Percentiles rank a stretch among this genome's conserved stretches.
Conservation (phyloP, 2,797 vertebrate genomes). For the Diglossa cyanea region DNA sequence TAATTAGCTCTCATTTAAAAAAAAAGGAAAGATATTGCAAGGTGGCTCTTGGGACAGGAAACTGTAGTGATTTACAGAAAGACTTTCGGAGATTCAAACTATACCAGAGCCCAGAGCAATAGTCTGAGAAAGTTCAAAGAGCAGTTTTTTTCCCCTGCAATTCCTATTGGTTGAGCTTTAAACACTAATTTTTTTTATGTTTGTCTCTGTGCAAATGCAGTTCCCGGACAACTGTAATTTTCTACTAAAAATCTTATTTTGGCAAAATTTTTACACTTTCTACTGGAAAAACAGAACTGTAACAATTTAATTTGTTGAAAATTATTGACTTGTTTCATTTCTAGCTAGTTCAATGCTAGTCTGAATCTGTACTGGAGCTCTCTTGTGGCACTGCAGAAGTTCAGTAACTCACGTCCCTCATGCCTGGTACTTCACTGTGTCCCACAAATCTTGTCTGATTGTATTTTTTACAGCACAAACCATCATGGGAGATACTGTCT, state of each 20-base stretch:
- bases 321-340: not conserved
- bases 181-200: not conserved
- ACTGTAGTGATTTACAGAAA: not conserved
- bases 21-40: not conserved
- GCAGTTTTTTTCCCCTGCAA: not conserved
- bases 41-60: not conserved
- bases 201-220: fast-evolving
- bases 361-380: not conserved
- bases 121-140: not conserved
- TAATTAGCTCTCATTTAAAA: not conserved
- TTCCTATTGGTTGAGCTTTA: not conserved
- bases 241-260: not conserved
- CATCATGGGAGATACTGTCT: not conserved
- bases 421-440: not conserved
- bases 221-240: not conserved
- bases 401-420: not conserved
- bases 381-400: not conserved
- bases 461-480: not conserved
- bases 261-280: not conserved
- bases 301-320: not conserved
- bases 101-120: not conserved
- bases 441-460: not conserved
- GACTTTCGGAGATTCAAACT: not conserved
- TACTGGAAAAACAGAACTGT: not conserved
- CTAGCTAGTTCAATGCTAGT: not conserved